Conservation (phyloP, 1,140 invertebrate genomes). For the Pristionchus pacificus region DNA sequence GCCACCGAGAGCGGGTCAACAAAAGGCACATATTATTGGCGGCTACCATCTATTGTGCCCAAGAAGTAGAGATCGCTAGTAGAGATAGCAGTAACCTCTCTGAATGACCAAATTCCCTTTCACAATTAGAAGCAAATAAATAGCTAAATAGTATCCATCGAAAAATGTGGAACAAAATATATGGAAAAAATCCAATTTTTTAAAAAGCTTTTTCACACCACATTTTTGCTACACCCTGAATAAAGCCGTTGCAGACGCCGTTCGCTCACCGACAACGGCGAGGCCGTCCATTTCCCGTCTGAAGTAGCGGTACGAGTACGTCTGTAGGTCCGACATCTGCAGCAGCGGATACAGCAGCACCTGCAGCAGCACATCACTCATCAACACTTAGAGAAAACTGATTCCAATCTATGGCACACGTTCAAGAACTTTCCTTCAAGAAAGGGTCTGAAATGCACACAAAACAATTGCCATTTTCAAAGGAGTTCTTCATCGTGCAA, state of each 20-base stretch:
- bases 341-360: conserved; percentile 37
- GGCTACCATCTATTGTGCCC: neutral
- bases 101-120: neutral
- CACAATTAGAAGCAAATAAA: neutral
- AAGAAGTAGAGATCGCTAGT: neutral
- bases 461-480: conserved; percentile 15
- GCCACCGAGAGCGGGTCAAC: conserved; percentile 35
- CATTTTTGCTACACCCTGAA: neutral
- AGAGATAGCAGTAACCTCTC: neutral
- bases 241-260: too few species aligned
- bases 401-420: neutral
- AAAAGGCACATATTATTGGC: neutral
- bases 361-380: neutral
- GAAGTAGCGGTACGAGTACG: conserved; percentile 31
- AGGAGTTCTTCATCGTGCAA: neutral
- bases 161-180: neutral
- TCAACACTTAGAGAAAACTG: neutral
- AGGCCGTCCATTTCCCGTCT: conserved; percentile 22
- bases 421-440: too few species aligned
- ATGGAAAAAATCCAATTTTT: neutral
- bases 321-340: conserved; percentile 34
- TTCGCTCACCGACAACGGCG: conserved; percentile 27
- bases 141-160: neutral
- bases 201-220: neutral
- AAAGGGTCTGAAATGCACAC: too few species aligned